Conservation (phyloP, 2,888 invertebrate species). For the Rhogogaster chlorosoma region DNA sequence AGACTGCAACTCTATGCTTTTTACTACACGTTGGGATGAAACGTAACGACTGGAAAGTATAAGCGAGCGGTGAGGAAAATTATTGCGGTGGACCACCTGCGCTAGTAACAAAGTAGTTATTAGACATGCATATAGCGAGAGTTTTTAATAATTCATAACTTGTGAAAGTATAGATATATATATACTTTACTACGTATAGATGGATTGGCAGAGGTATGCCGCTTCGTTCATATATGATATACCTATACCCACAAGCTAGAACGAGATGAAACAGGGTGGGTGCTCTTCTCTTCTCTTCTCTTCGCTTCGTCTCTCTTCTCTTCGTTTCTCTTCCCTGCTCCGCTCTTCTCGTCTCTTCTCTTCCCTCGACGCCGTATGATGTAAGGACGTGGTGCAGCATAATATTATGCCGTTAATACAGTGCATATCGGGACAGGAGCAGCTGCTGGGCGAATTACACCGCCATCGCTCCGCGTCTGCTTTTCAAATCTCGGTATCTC, state of each 20-base stretch:
- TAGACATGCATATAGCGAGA: neutral
- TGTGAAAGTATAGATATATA: neutral
- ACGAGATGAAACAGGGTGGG: neutral
- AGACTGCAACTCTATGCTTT: neutral
- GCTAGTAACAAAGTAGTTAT: slow-evolving; percentile 26
- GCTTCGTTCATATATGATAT: no score
- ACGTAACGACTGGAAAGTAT: neutral
- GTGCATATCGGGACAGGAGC: slow-evolving; percentile 71
- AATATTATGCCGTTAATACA: slow-evolving; percentile 74
- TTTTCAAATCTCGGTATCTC: slow-evolving; percentile 36
- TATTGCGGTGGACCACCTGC: slow-evolving; percentile 21
- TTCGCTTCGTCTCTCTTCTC: neutral
- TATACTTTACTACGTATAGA: neutral
- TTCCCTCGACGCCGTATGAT: slow-evolving; percentile 52
- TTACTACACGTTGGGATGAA: neutral
- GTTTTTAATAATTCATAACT: slow-evolving; percentile 39
- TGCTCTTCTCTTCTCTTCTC: neutral
- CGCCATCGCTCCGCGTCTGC: slow-evolving; percentile 52
- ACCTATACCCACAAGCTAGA: neutral
- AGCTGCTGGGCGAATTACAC: slow-evolving; percentile 72
- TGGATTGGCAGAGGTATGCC: slow-evolving; percentile 16
- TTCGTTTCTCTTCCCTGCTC: neutral
- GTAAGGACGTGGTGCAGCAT: slow-evolving; percentile 69
- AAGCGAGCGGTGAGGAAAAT: neutral
- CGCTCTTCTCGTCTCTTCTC: neutral